Conservation (phyloP, 2,888 invertebrate species). For the Sepioteuthis lessoniana region DNA sequence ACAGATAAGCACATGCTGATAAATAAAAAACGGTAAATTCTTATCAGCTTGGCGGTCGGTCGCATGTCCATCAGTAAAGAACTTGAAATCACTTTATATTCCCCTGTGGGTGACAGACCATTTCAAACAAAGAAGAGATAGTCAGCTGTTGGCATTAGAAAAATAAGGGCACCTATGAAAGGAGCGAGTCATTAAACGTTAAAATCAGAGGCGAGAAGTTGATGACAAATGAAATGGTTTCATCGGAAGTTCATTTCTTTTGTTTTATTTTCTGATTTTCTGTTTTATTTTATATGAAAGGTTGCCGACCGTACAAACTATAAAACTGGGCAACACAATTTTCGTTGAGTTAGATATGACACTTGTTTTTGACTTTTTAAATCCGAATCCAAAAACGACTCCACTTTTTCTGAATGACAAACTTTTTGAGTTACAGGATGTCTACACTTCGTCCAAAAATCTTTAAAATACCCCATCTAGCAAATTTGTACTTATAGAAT, state of each 20-base stretch:
- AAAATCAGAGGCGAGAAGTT: background rate
- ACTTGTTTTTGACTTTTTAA: too few relatives aligned
- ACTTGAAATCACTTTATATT: background rate
- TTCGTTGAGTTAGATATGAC: too few relatives aligned
- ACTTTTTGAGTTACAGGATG: too few relatives aligned
- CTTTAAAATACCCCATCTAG: too few relatives aligned
- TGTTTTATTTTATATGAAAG: background rate
- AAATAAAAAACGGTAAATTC: background rate
- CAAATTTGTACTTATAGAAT: too few relatives aligned
- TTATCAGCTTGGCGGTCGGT: background rate
- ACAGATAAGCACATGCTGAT: background rate
- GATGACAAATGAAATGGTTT: background rate
- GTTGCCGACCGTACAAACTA: background rate
- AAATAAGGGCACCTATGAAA: background rate
- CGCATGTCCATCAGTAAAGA: background rate
- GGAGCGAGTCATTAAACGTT: background rate
- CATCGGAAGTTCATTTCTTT: too few relatives aligned
- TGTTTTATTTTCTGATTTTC: too few relatives aligned
- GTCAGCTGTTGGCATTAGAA: background rate
- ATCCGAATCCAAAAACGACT: too few relatives aligned
- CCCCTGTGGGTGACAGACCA: background rate
- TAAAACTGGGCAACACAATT: too few relatives aligned
- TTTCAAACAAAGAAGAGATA: background rate
- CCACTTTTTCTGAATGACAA: too few relatives aligned
- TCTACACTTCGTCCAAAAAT: too few relatives aligned